A percentile compares a stretch with the other conserved stretches of the same genome.
phyloP scores from a whole-genome alignment of 1,140 invertebrate genomes.

The Diorhabda elongata region DNA sequence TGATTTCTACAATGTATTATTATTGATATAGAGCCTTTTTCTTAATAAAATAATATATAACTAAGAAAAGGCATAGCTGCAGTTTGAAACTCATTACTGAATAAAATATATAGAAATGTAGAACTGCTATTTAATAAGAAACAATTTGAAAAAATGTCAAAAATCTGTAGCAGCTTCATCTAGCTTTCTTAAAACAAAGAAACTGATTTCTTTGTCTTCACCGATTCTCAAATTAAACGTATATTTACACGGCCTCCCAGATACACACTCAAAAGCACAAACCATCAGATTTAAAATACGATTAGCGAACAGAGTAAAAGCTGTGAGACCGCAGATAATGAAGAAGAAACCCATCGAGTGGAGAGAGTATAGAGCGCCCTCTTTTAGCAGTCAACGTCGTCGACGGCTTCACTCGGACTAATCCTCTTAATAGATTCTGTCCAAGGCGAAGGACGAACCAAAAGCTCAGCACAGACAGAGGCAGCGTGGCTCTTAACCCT shows the following conservation, averaged over 20 bases:
- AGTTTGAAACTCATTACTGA: too few species aligned
- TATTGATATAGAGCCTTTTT: too few species aligned
- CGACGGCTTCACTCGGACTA: constrained; percentile 44
- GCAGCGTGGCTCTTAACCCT: constrained; percentile 35
- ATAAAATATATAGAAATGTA: too few species aligned
- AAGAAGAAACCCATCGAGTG: constrained; percentile 41
- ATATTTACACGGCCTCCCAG: not conserved
- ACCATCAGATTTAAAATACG: constrained; percentile 26
- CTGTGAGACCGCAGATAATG: constrained; percentile 41
- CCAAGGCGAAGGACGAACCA: constrained; percentile 32
- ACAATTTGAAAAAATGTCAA: too few species aligned
- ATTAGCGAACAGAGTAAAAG: constrained; percentile 32
- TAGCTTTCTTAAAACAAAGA: not conserved
- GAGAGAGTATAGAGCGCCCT: constrained; percentile 7
- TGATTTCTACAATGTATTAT: too few species aligned
- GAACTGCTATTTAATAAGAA: too few species aligned
- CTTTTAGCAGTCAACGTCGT: constrained; percentile 25
- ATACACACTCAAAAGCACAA: constrained; percentile 2
- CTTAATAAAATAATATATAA: too few species aligned
- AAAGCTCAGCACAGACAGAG: constrained; percentile 13
- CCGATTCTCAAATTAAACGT: not conserved
- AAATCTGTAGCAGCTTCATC: too few species aligned
- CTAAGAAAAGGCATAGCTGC: too few species aligned
- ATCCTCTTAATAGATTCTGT: constrained; percentile 48
- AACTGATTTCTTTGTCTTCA: not conserved